phyloP scores from a whole-genome alignment of 2,797 vertebrate species.

The Brachyalestes nurse region DNA sequence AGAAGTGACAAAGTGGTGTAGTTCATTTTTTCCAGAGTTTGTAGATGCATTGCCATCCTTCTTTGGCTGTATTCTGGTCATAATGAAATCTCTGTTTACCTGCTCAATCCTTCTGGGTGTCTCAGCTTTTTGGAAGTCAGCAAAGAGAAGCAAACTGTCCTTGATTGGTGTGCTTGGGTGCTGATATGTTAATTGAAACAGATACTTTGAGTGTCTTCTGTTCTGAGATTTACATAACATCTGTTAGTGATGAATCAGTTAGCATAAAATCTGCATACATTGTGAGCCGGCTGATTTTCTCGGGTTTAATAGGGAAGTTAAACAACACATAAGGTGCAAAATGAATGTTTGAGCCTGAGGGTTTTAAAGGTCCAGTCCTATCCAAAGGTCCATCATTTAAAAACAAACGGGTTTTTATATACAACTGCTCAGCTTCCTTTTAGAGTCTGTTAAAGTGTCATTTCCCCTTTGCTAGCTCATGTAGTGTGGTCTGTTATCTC shows the following conservation, averaged over 20 bases:
- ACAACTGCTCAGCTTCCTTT: not conserved
- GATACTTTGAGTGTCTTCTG: constrained; percentile 29
- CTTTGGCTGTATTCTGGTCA: not conserved
- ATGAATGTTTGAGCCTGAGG: not conserved
- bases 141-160: constrained; percentile 21
- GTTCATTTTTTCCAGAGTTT: not conserved
- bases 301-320: not conserved
- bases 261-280: constrained; percentile 58
- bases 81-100: not conserved
- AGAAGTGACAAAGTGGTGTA: not conserved
- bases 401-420: not conserved
- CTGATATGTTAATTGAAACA: constrained; percentile 51
- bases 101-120: not conserved
- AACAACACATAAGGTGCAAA: not conserved
- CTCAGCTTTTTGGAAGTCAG: constrained; percentile 27
- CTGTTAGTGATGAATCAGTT: constrained; percentile 48
- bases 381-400: too few relatives aligned
- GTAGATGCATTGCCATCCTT: not conserved
- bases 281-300: not conserved
- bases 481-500: not conserved
- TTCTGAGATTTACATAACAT: constrained; percentile 36
- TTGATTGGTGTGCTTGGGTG: constrained; percentile 46
- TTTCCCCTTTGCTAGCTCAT: not conserved
- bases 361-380: not conserved
- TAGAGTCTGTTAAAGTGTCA: not conserved